Conservation (phyloP, 2,113 vertebrate species). For the Mormoops blainvillei region DNA sequence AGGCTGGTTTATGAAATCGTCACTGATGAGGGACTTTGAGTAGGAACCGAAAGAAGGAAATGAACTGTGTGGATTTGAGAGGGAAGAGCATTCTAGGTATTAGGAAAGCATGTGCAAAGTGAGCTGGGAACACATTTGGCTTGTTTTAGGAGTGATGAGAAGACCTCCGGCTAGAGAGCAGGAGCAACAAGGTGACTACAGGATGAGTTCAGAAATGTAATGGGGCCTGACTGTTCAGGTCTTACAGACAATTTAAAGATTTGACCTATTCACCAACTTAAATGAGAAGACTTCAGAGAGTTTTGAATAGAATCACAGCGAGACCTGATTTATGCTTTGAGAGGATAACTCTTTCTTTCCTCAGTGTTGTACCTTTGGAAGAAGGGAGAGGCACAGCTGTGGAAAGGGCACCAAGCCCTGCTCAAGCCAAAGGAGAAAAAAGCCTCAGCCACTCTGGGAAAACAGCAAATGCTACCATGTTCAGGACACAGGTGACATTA, state of each 20-base stretch:
- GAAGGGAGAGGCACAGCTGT: rapidly evolving
- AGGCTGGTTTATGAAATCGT: neutral
- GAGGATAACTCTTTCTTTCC: neutral
- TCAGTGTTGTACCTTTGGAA: neutral
- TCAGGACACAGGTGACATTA: neutral
- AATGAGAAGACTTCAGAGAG: neutral
- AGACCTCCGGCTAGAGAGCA: neutral
- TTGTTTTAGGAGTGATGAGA: neutral
- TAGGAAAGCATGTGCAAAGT: neutral
- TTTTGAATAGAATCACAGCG: neutral
- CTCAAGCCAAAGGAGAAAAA: neutral
- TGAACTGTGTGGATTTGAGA: neutral
- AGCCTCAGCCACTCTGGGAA: neutral
- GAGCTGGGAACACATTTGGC: neutral
- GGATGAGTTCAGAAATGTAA: neutral
- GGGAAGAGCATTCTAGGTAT: neutral
- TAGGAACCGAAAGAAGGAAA: neutral
- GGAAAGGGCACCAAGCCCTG: neutral
- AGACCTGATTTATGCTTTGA: neutral
- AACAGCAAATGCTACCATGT: neutral
- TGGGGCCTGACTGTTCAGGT: neutral
- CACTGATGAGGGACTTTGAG: neutral
- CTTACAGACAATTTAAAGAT: neutral
- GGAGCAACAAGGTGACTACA: neutral
- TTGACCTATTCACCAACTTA: neutral